These are phyloP conservation scores for Tetramorium simillimum DNA, from an alignment of 1,140 invertebrate species.

Conservation along the genomic window DNA sequence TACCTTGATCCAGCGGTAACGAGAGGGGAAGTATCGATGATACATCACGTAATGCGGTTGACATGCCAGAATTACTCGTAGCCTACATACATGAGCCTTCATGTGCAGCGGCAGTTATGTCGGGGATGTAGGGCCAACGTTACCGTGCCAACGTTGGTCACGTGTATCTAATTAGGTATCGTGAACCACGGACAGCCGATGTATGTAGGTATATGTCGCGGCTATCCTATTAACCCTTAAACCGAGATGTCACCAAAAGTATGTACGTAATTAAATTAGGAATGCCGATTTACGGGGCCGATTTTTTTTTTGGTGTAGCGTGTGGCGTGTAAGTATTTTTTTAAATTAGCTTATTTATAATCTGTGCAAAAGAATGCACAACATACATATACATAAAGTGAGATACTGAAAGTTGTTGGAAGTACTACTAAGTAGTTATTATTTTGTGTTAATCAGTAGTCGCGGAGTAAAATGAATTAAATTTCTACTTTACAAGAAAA, in stretches of 20 bases:
- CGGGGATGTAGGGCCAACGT: constrained; percentile 31
- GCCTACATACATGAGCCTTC: constrained; percentile 42
- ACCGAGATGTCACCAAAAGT: neutral
- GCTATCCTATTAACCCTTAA: constrained; percentile 17
- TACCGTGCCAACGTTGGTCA: constrained; percentile 19
- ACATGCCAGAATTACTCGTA: constrained; percentile 44
- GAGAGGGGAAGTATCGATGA: constrained; percentile 6
- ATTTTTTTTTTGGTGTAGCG: neutral
- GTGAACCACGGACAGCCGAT: constrained; percentile 2
- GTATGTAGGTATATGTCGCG: constrained; percentile 2
- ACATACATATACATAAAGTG: no score
- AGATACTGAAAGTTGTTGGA: neutral
- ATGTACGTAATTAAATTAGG: neutral
- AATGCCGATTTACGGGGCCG: neutral
- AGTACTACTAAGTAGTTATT: neutral
- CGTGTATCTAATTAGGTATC: constrained; percentile 47
- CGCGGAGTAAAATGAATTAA: neutral
- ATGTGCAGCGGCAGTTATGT: constrained; percentile 33
- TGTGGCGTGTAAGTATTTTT: neutral
- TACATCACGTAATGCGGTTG: constrained; percentile 41
- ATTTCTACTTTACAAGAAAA: neutral
- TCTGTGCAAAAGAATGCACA: neutral
- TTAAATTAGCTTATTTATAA: neutral
- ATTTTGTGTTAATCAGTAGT: neutral
- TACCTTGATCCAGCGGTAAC: neutral